Evolutionary conservation across 2,113 vertebrate species (phyloP), one percentile per base, ranked within the genome.

Genomic region (Brachyhypopomus occidentalis): DNA sequence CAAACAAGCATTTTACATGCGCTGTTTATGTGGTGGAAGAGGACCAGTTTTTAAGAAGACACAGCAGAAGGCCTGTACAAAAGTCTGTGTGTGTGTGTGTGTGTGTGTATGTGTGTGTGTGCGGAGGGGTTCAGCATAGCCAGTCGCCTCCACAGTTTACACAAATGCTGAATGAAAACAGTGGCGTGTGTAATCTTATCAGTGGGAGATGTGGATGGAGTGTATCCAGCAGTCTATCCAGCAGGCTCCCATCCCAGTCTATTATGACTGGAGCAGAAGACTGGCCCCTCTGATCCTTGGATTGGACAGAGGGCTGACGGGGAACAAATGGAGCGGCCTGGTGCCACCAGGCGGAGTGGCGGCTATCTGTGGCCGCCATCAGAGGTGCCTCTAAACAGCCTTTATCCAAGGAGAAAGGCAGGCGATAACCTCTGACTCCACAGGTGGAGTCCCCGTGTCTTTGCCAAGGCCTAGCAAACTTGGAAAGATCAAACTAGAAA

Each of bases 121-220:
- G 41, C 27, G 72, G 79, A 22, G 78, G 71, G 55, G 59, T 78
- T 22, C 36, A 73, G 59, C 55, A 58, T 75, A 89, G 83, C 88
- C 87, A 88, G 78, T 75, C 76, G 72, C 85, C 88, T 87, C 87
- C 83, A 91, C 81, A 93, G 93, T 93, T 94, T 94, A 94, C 88
- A 94, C 89, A 93, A 91, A 91, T 86, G 86, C 87, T 19, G 55
- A 91, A 92, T 89, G 91, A 92, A 93, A 93, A 93, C 91, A 91
- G 90, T 91, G 92, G 92, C 90, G 88, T 94, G 89, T 89, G 91
- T 91, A 91, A 92, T 89, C 86, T 94, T 92, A 94, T 93, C 92
- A 91, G 84, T 67, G 55, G 11, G 85, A 89, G 89, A 92, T 93
- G 90, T 87, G 85, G 92, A 93, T 92, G 87, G 85, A 87, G 87